Evolutionary conservation across 2,797 vertebrate genomes (phyloP).

Genomic region (Labeo calbasu): DNA sequence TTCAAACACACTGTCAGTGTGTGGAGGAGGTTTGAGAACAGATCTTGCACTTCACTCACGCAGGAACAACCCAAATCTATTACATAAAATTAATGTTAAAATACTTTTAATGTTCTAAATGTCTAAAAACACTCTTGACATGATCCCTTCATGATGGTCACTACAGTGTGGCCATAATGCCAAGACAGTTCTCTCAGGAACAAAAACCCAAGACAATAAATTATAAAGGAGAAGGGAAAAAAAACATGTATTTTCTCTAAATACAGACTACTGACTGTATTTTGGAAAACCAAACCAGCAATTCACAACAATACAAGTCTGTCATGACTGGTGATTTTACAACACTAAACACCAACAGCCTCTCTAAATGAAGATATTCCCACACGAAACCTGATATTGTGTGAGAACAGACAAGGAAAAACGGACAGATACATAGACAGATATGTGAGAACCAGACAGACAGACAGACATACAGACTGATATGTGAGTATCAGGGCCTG

Average conservation of each 20-base stretch:
- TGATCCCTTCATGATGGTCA: background rate
- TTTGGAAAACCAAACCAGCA: slow-evolving; percentile 16
- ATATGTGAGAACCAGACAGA: background rate
- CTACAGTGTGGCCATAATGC: background rate
- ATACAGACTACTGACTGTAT: background rate
- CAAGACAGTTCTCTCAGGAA: background rate
- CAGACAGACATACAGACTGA: background rate
- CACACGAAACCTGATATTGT: background rate
- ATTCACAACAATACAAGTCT: background rate
- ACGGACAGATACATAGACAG: background rate
- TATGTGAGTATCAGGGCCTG: slow-evolving; percentile 26
- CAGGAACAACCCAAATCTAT: background rate
- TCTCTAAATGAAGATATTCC: background rate
- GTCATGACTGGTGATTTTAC: slow-evolving; percentile 1
- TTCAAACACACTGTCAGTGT: background rate
- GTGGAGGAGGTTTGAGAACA: background rate
- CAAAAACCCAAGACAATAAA: background rate
- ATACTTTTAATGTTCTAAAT: background rate
- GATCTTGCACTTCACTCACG: background rate
- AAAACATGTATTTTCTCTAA: slow-evolving; percentile 18
- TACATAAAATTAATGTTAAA: background rate
- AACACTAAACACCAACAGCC: slow-evolving; percentile 2
- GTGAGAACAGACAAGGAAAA: background rate
- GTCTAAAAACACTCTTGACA: background rate
- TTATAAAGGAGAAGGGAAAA: background rate